Percentiles rank a stretch among this genome's conserved stretches.
Conservation (phyloP, 2,113 vertebrate genomes). For the Osmerus eperlanus region DNA sequence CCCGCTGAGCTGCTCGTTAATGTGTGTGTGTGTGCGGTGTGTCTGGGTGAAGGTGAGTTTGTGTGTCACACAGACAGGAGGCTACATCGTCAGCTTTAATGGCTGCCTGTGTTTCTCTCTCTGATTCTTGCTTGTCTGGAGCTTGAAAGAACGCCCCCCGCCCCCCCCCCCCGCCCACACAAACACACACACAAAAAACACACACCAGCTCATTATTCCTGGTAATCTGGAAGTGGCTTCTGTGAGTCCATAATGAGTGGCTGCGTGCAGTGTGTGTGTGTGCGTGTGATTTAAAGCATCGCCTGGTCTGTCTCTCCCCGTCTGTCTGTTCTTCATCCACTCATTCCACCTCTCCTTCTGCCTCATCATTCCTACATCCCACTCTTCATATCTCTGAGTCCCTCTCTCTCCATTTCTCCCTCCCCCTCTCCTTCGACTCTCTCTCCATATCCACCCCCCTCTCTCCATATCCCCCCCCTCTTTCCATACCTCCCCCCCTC, state of each 20-base stretch:
- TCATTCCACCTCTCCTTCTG: not conserved
- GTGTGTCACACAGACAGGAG: not conserved
- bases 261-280: constrained; percentile 13
- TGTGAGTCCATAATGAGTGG: constrained; percentile 9
- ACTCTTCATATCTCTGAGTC: too few species aligned
- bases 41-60: not conserved
- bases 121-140: constrained; percentile 57
- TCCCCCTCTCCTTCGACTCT: too few species aligned
- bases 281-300: constrained; percentile 26
- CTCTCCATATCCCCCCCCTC: too few species aligned
- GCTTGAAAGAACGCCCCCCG: constrained; percentile 50
- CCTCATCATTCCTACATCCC: too few species aligned
- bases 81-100: constrained; percentile 26
- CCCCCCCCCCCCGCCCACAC: constrained; percentile 39
- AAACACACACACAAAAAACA: constrained; percentile 9
- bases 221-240: not conserved
- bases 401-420: too few species aligned
- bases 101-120: constrained; percentile 29
- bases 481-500: too few species aligned
- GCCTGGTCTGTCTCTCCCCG: constrained; percentile 16
- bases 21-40: constrained; percentile 1
- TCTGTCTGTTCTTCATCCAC: not conserved
- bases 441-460: too few species aligned
- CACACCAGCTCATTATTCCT: constrained; percentile 46
- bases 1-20: constrained; percentile 36